These are phyloP conservation scores for Limosa lapponica DNA, from an alignment of 2,797 vertebrate species.

Conservation along the genomic window DNA sequence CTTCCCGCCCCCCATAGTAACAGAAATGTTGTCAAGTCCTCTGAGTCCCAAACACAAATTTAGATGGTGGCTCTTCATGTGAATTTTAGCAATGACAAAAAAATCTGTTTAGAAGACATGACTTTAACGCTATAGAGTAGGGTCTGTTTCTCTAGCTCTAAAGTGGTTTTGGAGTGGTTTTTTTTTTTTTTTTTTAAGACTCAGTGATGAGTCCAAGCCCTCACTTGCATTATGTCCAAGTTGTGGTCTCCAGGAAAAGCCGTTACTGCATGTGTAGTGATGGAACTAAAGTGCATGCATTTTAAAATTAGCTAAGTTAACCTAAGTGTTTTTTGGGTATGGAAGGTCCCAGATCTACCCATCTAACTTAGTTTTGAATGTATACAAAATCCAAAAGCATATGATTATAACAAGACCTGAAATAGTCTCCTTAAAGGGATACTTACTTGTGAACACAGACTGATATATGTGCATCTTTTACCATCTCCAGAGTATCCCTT, in stretches of 20 bases:
- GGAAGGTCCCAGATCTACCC: background rate
- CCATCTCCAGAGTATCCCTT: conserved; percentile 84
- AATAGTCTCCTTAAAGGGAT: background rate
- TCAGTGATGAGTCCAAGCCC: background rate
- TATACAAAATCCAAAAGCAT: background rate
- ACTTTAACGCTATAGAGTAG: background rate
- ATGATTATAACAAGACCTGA: background rate
- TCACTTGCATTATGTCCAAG: background rate
- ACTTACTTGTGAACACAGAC: conserved; percentile 84
- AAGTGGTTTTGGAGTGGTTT: background rate
- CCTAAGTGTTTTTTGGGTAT: background rate
- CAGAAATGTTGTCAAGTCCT: background rate
- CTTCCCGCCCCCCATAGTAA: background rate
- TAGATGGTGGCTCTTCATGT: background rate
- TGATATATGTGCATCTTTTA: conserved; percentile 81
- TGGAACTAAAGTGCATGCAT: background rate
- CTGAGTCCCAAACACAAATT: background rate
- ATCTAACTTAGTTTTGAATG: background rate
- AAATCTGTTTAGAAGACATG: background rate
- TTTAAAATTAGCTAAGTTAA: background rate
- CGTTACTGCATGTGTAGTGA: background rate
- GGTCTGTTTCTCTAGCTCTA: background rate
- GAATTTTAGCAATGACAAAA: background rate
- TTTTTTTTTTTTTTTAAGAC: background rate
- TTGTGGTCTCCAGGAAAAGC: background rate